These are phyloP conservation scores for Eretmochelys imbricata DNA, from an alignment of 2,113 vertebrate genomes.

Conservation along the genomic window DNA sequence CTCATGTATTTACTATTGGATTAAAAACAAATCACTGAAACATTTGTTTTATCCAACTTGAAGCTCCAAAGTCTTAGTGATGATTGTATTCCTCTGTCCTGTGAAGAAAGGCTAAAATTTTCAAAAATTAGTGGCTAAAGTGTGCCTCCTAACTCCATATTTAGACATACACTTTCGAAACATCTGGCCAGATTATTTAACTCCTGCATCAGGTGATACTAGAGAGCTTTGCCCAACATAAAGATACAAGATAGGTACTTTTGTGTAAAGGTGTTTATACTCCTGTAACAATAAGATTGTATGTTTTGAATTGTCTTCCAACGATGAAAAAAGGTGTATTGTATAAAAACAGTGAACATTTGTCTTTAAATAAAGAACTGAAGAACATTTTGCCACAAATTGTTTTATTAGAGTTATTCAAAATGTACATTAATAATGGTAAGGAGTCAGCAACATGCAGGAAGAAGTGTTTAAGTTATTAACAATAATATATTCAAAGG, in stretches of 20 bases:
- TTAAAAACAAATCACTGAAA: neutral
- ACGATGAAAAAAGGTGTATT: neutral
- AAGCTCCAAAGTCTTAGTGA: neutral
- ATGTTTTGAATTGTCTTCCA: neutral
- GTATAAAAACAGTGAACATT: neutral
- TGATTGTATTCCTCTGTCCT: neutral
- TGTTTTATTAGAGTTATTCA: neutral
- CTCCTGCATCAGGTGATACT: neutral
- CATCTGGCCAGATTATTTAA: neutral
- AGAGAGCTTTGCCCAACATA: neutral
- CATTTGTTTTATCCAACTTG: neutral
- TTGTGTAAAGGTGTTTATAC: neutral
- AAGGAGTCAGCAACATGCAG: neutral
- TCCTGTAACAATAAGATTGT: neutral
- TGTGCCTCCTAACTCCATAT: neutral
- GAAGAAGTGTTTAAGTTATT: neutral
- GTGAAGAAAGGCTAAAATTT: neutral
- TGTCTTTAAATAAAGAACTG: neutral
- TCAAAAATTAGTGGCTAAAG: neutral
- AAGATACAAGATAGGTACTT: neutral
- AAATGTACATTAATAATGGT: neutral
- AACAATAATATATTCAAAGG: neutral
- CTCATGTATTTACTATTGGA: neutral
- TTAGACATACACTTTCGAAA: neutral
- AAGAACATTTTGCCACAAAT: neutral